phyloP scores from a whole-genome alignment of 2,797 vertebrate species.

The Clarias platycephalus region DNA sequence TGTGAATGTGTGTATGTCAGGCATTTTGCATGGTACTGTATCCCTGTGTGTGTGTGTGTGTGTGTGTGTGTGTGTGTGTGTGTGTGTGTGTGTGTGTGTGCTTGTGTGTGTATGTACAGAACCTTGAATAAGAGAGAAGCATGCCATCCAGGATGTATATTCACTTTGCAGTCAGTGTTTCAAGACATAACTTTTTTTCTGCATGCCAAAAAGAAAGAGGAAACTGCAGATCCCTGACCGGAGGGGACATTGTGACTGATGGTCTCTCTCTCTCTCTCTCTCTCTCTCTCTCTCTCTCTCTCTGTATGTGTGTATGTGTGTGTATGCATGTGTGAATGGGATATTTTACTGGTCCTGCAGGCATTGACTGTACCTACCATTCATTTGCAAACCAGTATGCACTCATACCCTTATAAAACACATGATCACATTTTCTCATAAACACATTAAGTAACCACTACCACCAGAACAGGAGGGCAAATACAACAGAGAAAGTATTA shows the following conservation, averaged over 20 bases:
- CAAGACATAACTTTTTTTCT: neutral
- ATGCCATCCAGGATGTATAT: neutral
- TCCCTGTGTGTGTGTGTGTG: neutral
- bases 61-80: no score
- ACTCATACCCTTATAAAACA: conserved; percentile 37
- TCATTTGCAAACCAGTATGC: conserved; percentile 12
- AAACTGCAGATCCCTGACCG: neutral
- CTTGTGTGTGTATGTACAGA: neutral
- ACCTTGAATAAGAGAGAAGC: neutral
- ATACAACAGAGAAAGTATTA: conserved; percentile 8
- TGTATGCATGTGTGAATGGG: conserved; percentile 7
- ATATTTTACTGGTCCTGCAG: conserved; percentile 40
- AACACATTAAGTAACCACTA: conserved; percentile 68
- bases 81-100: no score
- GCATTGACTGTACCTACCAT: conserved; percentile 52
- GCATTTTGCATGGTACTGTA: neutral
- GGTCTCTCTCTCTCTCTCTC: neutral
- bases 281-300: neutral
- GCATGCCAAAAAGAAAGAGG: neutral
- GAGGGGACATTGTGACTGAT: conserved; percentile 4
- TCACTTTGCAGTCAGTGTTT: neutral
- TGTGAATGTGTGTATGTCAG: neutral
- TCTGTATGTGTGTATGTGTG: neutral
- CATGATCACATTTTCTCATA: conserved; percentile 73
- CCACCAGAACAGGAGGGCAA: conserved; percentile 43